Conservation (phyloP, 2,888 invertebrate species). For the Vesta saturnalis region DNA sequence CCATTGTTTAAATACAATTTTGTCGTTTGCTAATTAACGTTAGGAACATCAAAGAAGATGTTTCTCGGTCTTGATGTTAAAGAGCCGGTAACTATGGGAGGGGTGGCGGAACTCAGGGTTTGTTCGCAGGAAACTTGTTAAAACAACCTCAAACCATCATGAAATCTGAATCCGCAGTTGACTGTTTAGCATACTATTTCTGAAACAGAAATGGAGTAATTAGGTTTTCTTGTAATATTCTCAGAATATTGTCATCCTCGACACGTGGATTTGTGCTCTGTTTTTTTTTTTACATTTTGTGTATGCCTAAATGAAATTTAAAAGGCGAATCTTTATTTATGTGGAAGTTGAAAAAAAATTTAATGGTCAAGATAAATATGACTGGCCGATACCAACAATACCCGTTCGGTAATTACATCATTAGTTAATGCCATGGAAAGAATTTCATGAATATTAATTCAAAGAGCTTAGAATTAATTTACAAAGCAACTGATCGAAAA, state of each 20-base stretch:
- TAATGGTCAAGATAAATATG: conserved; percentile 48
- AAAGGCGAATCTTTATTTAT: no score
- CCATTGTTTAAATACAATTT: conserved; percentile 71
- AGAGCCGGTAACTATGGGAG: conserved; percentile 56
- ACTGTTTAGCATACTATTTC: conserved; percentile 45
- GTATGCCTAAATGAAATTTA: no score
- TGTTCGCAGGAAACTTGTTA: conserved; percentile 48
- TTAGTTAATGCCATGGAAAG: conserved; percentile 52
- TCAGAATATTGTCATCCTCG: background rate
- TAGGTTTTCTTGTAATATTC: conserved; percentile 41
- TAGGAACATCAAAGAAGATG: conserved; percentile 66
- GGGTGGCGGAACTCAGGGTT: conserved; percentile 38
- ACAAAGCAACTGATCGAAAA: conserved; percentile 33
- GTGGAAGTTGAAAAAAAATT: conserved; percentile 8
- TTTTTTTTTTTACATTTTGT: no score
- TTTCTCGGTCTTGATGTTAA: conserved; percentile 65
- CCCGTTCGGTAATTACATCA: conserved; percentile 53
- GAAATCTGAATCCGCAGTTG: conserved; percentile 39
- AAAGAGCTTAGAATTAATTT: conserved; percentile 33
- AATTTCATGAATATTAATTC: conserved; percentile 54
- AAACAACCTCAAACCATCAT: conserved; percentile 47
- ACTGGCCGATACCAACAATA: conserved; percentile 52
- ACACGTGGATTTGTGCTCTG: background rate
- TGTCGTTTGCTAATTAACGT: conserved; percentile 71
- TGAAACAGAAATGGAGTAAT: conserved; percentile 41